Evolutionary conservation across 2,888 invertebrate genomes (phyloP).

Genomic region (Zygogramma bicolorata): DNA sequence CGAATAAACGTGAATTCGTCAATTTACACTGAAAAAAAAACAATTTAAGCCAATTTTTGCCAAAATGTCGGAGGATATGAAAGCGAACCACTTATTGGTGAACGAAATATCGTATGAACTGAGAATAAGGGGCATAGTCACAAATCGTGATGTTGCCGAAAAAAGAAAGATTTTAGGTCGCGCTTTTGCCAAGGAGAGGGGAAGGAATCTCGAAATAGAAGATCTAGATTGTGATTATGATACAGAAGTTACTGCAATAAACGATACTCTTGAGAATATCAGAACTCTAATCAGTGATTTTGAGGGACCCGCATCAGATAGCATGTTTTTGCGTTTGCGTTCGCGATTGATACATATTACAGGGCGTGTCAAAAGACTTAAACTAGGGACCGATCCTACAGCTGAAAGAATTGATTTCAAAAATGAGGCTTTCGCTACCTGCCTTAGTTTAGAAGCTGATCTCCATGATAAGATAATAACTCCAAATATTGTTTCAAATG

Average conservation of each 20-base stretch:
- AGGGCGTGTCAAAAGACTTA: background rate
- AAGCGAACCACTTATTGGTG: too few relatives aligned
- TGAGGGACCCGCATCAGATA: background rate
- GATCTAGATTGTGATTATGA: background rate
- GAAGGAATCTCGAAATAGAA: too few relatives aligned
- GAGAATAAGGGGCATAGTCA: too few relatives aligned
- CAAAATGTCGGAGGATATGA: too few relatives aligned
- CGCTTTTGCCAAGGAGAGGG: too few relatives aligned
- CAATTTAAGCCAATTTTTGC: too few relatives aligned
- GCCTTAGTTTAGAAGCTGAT: background rate
- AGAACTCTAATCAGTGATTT: background rate
- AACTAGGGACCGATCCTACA: background rate
- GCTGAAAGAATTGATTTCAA: background rate
- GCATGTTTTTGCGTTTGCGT: background rate
- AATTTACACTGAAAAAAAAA: too few relatives aligned
- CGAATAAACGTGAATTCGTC: too few relatives aligned
- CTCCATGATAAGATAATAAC: background rate
- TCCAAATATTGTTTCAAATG: background rate
- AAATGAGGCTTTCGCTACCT: background rate
- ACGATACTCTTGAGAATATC: background rate
- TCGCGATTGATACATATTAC: background rate
- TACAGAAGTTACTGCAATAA: background rate
- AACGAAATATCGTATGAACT: too few relatives aligned
- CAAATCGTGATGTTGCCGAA: too few relatives aligned
- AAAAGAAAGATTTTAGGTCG: too few relatives aligned